Conservation (phyloP, 1,140 invertebrate genomes). For the Ostrea edulis region DNA sequence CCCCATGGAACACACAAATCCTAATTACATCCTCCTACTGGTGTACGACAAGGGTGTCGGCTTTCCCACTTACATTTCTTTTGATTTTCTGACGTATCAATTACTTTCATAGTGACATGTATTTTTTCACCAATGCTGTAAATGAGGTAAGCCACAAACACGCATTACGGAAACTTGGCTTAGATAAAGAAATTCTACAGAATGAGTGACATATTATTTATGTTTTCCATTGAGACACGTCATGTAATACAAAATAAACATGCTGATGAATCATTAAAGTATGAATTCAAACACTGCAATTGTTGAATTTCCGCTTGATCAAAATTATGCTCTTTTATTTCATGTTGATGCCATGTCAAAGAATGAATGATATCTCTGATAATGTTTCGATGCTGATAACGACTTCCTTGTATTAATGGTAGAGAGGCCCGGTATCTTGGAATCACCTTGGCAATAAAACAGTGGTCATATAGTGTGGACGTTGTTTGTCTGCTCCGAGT, state of each 20-base stretch:
- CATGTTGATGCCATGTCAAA: not conserved
- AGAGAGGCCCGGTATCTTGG: not conserved
- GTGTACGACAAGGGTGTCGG: conserved; percentile 13
- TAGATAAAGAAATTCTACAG: not conserved
- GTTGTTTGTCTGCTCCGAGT: not conserved
- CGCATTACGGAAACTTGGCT: not conserved
- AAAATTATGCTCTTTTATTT: not conserved
- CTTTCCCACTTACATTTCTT: not conserved
- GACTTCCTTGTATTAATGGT: conserved; percentile 7
- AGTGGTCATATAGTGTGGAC: not conserved
- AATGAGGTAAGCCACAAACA: conserved; percentile 28
- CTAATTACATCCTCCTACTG: conserved; percentile 20
- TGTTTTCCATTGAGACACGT: conserved; percentile 1
- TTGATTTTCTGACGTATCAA: conserved; percentile 20
- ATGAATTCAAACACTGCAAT: not conserved
- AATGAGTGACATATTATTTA: conserved; percentile 4
- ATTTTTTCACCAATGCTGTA: conserved; percentile 1
- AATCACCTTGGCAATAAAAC: not conserved
- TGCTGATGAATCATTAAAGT: conserved; percentile 16
- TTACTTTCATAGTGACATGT: not conserved
- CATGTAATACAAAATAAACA: not conserved
- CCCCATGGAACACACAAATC: not conserved
- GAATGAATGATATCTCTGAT: not conserved
- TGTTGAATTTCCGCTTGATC: conserved; percentile 14
- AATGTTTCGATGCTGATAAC: not conserved